These are phyloP conservation scores for Parascotia fuliginaria DNA, from an alignment of 2,888 invertebrate genomes.

Conservation along the genomic window DNA sequence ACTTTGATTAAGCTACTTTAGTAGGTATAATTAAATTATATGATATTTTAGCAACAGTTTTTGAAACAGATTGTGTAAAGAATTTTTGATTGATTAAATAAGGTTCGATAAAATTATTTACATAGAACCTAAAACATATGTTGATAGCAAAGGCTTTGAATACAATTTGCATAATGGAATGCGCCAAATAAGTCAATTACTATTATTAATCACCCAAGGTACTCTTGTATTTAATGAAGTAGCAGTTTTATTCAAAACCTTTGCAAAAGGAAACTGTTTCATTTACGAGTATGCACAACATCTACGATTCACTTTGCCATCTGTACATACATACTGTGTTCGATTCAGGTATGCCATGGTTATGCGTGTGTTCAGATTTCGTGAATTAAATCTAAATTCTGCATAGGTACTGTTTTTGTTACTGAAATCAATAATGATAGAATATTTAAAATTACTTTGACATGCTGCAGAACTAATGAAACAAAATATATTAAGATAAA, in stretches of 20 bases:
- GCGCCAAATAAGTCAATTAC: not conserved
- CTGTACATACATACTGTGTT: conserved; percentile 41
- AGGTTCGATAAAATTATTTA: too few species aligned
- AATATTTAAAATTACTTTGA: too few species aligned
- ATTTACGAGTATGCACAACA: conserved; percentile 15
- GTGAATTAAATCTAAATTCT: conserved; percentile 38
- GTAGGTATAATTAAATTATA: too few species aligned
- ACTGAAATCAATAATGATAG: conserved; percentile 7
- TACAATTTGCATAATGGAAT: too few species aligned
- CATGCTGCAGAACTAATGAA: too few species aligned
- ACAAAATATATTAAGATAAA: too few species aligned
- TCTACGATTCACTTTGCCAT: conserved; percentile 44
- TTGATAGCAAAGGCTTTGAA: too few species aligned
- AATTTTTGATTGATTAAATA: too few species aligned
- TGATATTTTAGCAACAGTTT: too few species aligned
- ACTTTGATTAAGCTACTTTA: conserved; percentile 46
- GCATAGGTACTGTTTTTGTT: conserved; percentile 8
- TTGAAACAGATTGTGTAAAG: too few species aligned
- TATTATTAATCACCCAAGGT: not conserved
- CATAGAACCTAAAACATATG: too few species aligned
- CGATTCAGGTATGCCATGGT: conserved; percentile 32
- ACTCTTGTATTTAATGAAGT: conserved; percentile 32
- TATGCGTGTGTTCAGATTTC: conserved; percentile 30
- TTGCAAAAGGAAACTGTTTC: conserved; percentile 37
- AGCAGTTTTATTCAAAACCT: conserved; percentile 42